A percentile compares a stretch with the other conserved stretches of the same genome.
Evolutionary conservation across 2,888 invertebrate species (phyloP).

Genomic region (Acanthacorydalis orientalis): DNA sequence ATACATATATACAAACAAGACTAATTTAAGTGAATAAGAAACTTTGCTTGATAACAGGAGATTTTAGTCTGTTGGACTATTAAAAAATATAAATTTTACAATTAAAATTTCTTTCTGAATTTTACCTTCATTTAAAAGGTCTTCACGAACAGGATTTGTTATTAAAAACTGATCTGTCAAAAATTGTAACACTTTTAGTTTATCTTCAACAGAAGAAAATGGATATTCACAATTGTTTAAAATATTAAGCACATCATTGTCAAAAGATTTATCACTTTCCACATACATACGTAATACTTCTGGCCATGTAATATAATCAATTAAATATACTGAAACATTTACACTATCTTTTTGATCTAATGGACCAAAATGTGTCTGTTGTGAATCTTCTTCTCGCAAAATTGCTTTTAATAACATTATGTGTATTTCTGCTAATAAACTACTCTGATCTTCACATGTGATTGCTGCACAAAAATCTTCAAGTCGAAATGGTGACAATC

Average conservation of each 20-base stretch:
- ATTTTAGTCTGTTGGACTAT: too few relatives aligned
- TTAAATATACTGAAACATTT: slow-evolving; percentile 79
- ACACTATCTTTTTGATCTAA: slow-evolving; percentile 95
- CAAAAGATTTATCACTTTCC: slow-evolving; percentile 75
- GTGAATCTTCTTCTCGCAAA: slow-evolving; percentile 82
- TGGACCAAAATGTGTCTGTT: slow-evolving; percentile 90
- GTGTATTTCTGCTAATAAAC: slow-evolving; percentile 83
- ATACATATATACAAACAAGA: too few relatives aligned
- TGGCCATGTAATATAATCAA: slow-evolving; percentile 94
- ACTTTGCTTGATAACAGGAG: too few relatives aligned
- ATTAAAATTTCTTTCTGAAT: too few relatives aligned
- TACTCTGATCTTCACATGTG: slow-evolving; percentile 81
- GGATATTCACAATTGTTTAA: slow-evolving; percentile 70
- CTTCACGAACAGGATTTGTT: slow-evolving; percentile 83
- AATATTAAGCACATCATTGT: slow-evolving; percentile 51
- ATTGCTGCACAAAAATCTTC: slow-evolving; percentile 95
- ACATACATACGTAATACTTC: slow-evolving; percentile 80
- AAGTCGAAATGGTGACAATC: slow-evolving; percentile 85
- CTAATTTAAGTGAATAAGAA: too few relatives aligned
- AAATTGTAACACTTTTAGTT: slow-evolving; percentile 72
- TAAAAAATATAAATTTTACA: too few relatives aligned
- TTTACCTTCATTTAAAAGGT: slow-evolving; percentile 80
- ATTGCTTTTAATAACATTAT: slow-evolving; percentile 83
- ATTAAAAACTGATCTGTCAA: slow-evolving; percentile 88
- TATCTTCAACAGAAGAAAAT: slow-evolving; percentile 62